Evolutionary conservation across 2,797 vertebrate genomes (phyloP).

Genomic region (Glossophaga mutica): DNA sequence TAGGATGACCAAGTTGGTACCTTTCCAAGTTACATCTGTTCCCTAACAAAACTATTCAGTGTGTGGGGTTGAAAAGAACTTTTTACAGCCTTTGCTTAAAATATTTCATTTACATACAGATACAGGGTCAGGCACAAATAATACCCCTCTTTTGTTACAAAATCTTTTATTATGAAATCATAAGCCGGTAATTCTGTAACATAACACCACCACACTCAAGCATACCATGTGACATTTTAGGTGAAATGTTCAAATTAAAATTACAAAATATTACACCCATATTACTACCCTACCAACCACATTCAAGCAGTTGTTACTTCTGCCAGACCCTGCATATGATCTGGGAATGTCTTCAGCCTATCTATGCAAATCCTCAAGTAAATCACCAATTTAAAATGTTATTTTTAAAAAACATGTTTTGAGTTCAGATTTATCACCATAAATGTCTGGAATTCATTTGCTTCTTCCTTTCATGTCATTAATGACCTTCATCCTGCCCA

Average conservation of each 20-base stretch:
- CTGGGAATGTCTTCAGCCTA: neutral
- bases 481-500: neutral
- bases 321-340: neutral
- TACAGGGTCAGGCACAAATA: neutral
- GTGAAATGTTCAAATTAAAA: too few relatives aligned
- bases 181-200: too few relatives aligned
- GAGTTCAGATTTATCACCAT: neutral
- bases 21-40: constrained; percentile 22
- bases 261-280: too few relatives aligned
- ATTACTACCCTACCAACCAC: too few relatives aligned
- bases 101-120: neutral
- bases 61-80: neutral
- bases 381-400: neutral
- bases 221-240: too few relatives aligned
- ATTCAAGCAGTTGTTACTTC: too few relatives aligned
- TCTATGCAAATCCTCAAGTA: neutral
- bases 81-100: neutral
- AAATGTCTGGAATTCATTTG: neutral
- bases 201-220: too few relatives aligned
- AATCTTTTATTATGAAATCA: too few relatives aligned
- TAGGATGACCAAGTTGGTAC: neutral
- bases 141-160: too few relatives aligned
- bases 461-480: neutral
- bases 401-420: neutral
- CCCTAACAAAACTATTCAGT: neutral